Conservation (phyloP, 2,888 invertebrate species). For the Orthosia gothica region DNA sequence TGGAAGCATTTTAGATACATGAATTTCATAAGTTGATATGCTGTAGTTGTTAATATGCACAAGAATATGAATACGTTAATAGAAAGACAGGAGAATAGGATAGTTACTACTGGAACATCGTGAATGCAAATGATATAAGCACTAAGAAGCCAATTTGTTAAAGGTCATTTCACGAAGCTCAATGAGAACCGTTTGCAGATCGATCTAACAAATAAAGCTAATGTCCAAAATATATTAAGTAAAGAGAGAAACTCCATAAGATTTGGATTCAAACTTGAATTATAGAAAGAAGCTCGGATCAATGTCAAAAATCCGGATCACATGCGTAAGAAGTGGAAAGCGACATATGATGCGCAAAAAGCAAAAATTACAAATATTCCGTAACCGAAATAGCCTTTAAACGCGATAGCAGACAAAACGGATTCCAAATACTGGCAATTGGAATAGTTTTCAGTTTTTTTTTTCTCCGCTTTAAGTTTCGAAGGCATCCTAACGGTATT, state of each 20-base stretch:
- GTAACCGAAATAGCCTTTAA: slow-evolving; percentile 70
- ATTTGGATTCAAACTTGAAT: background rate
- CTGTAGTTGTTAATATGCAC: background rate
- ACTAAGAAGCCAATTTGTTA: slow-evolving; percentile 32
- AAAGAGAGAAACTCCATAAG: background rate
- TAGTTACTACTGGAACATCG: slow-evolving; percentile 22
- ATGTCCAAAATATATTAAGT: background rate
- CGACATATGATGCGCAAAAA: slow-evolving; percentile 58
- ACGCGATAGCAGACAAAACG: slow-evolving; percentile 88
- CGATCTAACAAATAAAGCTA: slow-evolving; percentile 11
- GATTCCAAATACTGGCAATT: slow-evolving; percentile 90
- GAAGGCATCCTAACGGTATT: slow-evolving; percentile 91
- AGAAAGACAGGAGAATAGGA: background rate
- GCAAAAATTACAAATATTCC: slow-evolving; percentile 63
- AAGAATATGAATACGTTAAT: slow-evolving; percentile 21
- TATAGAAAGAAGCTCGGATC: slow-evolving; percentile 45
- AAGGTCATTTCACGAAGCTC: slow-evolving; percentile 13
- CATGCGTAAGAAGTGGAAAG: slow-evolving; percentile 55
- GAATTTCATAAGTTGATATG: background rate
- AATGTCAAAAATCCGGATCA: slow-evolving; percentile 59
- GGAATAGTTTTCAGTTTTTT: slow-evolving; percentile 89
- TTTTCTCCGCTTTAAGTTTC: slow-evolving; percentile 82
- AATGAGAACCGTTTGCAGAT: background rate
- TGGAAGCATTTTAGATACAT: background rate
- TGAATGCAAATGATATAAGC: slow-evolving; percentile 12